phyloP scores from a whole-genome alignment of 2,888 invertebrate genomes.

The Caenorhabditis sp. region DNA sequence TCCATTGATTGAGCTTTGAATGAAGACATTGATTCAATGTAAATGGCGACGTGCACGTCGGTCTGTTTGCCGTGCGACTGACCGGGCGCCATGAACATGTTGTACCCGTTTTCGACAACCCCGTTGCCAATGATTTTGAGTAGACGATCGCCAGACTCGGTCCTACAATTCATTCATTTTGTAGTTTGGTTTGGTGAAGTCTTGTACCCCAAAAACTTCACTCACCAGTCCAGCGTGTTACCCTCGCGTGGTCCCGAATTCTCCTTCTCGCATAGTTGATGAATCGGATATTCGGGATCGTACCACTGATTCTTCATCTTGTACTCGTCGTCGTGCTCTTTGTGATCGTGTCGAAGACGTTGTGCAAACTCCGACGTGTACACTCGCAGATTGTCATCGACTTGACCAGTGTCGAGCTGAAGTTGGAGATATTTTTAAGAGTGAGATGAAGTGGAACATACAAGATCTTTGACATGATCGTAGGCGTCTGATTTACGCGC shows the following conservation, averaged over 20 bases:
- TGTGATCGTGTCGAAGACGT: neutral
- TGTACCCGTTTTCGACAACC: conserved; percentile 65
- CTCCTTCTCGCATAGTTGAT: conserved; percentile 63
- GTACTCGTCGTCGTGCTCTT: conserved; percentile 37
- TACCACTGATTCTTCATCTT: conserved; percentile 51
- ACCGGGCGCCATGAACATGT: conserved; percentile 69
- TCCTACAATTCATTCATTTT: conserved; percentile 38
- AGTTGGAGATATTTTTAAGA: neutral
- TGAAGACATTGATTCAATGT: conserved; percentile 71
- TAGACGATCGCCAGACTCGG: conserved; percentile 67
- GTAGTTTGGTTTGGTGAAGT: neutral
- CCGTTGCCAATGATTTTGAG: conserved; percentile 64
- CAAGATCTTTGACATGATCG: neutral
- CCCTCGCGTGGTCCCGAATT: conserved; percentile 57
- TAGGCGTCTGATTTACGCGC: neutral
- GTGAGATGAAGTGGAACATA: neutral
- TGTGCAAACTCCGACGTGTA: conserved; percentile 30
- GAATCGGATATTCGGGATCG: conserved; percentile 50
- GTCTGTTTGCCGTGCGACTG: conserved; percentile 59
- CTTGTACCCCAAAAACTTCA: neutral
- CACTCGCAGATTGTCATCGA: conserved; percentile 30
- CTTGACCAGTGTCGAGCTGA: conserved; percentile 22
- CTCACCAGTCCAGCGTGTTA: conserved; percentile 55
- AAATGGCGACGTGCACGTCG: conserved; percentile 67
- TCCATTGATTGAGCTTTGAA: conserved; percentile 71